Base-by-base conservation (phyloP, 1,140 invertebrate species). In the Alviniconcha marisindica region DNA sequence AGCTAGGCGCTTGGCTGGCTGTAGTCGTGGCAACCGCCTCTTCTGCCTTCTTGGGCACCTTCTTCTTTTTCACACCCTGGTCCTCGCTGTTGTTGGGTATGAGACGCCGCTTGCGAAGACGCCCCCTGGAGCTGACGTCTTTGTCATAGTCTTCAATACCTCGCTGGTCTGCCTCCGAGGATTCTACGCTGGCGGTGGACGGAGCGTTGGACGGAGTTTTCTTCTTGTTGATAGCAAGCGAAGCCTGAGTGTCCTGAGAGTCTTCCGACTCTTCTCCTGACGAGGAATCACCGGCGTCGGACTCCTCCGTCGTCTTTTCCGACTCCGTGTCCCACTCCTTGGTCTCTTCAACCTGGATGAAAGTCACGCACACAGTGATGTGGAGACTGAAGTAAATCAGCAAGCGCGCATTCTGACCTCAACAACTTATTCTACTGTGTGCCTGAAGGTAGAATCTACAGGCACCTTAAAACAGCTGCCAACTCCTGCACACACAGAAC, bases 21-120 rank as follows among this genome's bases (percentile, higher is more conserved):
- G 44, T 38, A 24, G 76, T 33, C 10, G 54, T 54, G 28, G 48
- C n/a, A 24, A 54, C 21, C 7, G 24, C 14, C n/a, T 54, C 48
- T 24, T 66, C 69, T 40, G 63, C 21, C 21, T 79, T 79, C 31
- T 88, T 89, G n/a, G 83, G 56, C 83, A 60, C 73, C 42, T 83
- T 87, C 56, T 88, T 89, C 80, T 90, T 90, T 36, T 85, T 83
- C 15, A 86, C 82, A 7, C 84, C 74, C 36, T 86, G 83, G 66
- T 91, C 89, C 76, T 92, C 90, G 12, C 85, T 86, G 81, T 91
- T 92, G 76, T 91, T 91, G 28, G 90, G 90, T 77, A 92, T 92
- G 38, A 91, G 83, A 31, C 91, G 56, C 3, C 91, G 81, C 81
- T 92, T 92, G 54, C 91, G 74, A n/a, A 91, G 81, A 14, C 91